These are phyloP conservation scores for Coptodon bakossiorum DNA, from an alignment of 2,113 vertebrate species.

Conservation along the genomic window DNA sequence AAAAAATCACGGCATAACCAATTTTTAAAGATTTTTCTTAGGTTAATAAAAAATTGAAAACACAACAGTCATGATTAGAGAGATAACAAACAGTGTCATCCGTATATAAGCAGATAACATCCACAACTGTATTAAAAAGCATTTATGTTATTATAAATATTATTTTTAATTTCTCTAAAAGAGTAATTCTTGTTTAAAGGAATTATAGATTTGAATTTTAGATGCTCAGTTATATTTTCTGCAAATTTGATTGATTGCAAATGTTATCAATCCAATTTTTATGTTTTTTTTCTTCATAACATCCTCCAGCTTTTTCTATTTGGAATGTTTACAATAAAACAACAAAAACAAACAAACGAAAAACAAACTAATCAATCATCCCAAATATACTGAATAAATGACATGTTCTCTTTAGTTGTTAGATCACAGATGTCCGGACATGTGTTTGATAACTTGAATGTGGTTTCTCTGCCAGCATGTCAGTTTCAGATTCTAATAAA, in stretches of 20 bases:
- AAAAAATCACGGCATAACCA: too few species aligned
- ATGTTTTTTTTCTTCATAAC: not conserved
- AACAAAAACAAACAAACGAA: not conserved
- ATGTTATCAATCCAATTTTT: not conserved
- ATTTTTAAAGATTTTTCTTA: not conserved
- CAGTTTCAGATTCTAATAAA: not conserved
- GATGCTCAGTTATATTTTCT: not conserved
- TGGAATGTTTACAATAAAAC: not conserved
- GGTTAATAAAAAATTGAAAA: not conserved
- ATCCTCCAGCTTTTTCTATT: not conserved
- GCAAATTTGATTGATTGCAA: not conserved
- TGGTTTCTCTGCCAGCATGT: accelerated
- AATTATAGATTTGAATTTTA: not conserved
- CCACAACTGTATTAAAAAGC: not conserved
- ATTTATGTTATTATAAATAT: not conserved
- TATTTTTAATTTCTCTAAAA: not conserved
- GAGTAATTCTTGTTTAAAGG: accelerated
- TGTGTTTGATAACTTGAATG: not conserved
- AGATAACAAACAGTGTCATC: not conserved
- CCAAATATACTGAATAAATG: not conserved
- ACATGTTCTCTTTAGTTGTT: not conserved
- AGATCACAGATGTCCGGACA: accelerated
- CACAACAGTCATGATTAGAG: not conserved
- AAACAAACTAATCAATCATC: not conserved
- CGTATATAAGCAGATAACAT: not conserved